Base-by-base conservation (phyloP, 2,113 vertebrate species). In the Micromys minutus region DNA sequence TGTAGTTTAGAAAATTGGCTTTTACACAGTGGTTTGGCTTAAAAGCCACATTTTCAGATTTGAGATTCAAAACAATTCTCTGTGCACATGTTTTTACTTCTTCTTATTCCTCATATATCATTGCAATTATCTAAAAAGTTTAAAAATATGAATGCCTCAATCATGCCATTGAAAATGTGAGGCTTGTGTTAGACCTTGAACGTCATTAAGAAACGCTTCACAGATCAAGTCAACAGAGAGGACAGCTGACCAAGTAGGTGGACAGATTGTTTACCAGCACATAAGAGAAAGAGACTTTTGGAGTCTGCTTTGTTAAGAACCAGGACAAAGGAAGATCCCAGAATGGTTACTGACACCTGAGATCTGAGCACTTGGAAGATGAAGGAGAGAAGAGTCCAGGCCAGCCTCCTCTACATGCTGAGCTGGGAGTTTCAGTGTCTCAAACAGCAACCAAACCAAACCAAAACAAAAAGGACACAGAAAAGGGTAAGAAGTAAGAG, bases 31-130 rank as follows among this genome's bases (percentile, higher is more conserved):
- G 45, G 92, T 90, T 94, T 97, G 85, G 90, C 63, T 96, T 59
- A 45, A 71, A 96, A 89, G 45, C 34, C 47, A 88, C 34, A 97
- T 93, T 90, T 97, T 90, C 39, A 89, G 83, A 95, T 91, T 96
- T 71, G 7, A 63, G 76, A 72, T 93, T 92, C 65, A 61, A 89
- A 94, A 85, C 24, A 36, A 71, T 72, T 94, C 59, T 75, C 77
- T 91, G 4, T 90, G 69, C 19, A 47, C 21, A 81, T 85, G 85
- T 71, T 89, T 92, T 95, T 90, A 75, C 47, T 90, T 95, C 84
- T 69, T 89, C 31, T 91, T 39, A 36, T 12, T 93, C 52, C 24
- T 50, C 31, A 76, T 90, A 57, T 74, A 90, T 74, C 65, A 94
- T n/a, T 93, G 31, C 93, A 96, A 93, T 93, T 80, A 77, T 8